Conservation (phyloP, 2,888 invertebrate species). For the Drosophila neonasuta region DNA sequence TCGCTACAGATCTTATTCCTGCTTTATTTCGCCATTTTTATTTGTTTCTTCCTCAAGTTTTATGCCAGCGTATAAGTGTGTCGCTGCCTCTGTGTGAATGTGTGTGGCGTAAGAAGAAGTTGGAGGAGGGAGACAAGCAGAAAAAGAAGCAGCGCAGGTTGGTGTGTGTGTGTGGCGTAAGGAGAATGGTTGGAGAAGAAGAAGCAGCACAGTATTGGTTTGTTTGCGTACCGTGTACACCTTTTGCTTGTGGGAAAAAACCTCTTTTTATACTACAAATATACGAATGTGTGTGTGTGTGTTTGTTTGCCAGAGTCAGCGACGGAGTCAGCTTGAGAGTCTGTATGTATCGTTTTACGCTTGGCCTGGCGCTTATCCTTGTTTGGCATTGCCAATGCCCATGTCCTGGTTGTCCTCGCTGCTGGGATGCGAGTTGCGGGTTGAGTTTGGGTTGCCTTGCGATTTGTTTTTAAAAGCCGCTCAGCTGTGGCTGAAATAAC, state of each 20-base stretch:
- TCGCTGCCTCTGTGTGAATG: constrained; percentile 11
- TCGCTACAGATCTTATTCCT: constrained; percentile 74
- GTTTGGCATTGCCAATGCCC: constrained; percentile 36
- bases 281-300: constrained; percentile 15
- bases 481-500: constrained; percentile 78
- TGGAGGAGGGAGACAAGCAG: background rate
- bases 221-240: constrained; percentile 51
- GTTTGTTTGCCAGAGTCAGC: background rate
- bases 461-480: constrained; percentile 78
- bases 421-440: constrained; percentile 8
- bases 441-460: constrained; percentile 46
- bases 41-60: constrained; percentile 67
- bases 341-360: constrained; percentile 65
- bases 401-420: constrained; percentile 25
- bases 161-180: background rate
- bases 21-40: constrained; percentile 78
- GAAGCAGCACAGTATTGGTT: constrained; percentile 30
- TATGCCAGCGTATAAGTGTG: constrained; percentile 25
- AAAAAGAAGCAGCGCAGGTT: background rate
- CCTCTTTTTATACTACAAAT: constrained; percentile 55
- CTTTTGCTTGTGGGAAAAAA: constrained; percentile 54
- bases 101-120: constrained; percentile 5
- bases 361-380: constrained; percentile 74
- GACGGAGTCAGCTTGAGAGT: no score
- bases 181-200: background rate